Base-by-base conservation (phyloP, 2,888 invertebrate genomes). In the Lithophane socia region DNA sequence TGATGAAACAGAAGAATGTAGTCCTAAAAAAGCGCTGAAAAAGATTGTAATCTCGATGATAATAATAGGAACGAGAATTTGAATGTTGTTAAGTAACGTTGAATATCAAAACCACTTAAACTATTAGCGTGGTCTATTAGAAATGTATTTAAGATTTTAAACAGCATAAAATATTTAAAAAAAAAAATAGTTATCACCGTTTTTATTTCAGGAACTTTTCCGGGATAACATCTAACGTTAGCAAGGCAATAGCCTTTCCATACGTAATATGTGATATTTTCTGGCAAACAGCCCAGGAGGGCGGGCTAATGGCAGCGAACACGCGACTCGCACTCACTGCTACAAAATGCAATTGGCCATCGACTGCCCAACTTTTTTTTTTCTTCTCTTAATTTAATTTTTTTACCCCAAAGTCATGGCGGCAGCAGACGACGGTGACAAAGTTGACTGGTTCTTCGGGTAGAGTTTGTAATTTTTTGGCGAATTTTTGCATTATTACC, bases 341-440 rank as follows among this genome's bases (percentile, higher is more conserved):
- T 93, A 92, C 94, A 92, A 93, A 94, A 93, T 94, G 94, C 95
- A 95, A 95, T 96, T 95, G 95, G 95, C 93, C 92, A 92, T 92
- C 91, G 91, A 93, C 90, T 91, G 90, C 86, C 84, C 89, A 88
- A 89, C 89, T 91, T 90, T 90, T 91, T 87, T 89, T 60, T 79
- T 88, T 86, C 44, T 92, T 87, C 84, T 87, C 83, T 89, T 86
- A 87, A 81, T 88, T 91, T 92, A 86, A 87, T 82, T 89, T 90
- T 89, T 89, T 83, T 63, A 60, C 29, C 42, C 24, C 24, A 68
- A 49, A 67, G 71, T 60, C 71, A 52, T 80, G 74, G 56, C 54
- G n/a, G 61, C 7, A 24, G 49, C 24, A 66, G 66, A 83, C 60
- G 42, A 44, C 47, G 42, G 72, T 66, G 75, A 78, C 73, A 77